These are phyloP conservation scores for Cryptus armator DNA, from an alignment of 2,888 invertebrate genomes.

Conservation along the genomic window DNA sequence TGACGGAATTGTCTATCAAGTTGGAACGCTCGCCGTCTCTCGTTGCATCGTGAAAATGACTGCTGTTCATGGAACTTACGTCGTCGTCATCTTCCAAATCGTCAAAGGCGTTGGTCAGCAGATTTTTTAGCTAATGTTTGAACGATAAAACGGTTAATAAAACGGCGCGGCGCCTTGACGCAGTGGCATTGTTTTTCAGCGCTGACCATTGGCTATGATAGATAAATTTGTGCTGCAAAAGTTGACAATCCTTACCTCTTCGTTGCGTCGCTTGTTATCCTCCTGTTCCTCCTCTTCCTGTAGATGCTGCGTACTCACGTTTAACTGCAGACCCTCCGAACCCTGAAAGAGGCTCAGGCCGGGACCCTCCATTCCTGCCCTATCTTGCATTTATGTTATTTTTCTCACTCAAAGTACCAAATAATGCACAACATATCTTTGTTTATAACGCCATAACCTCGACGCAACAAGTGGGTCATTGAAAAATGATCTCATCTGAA, in stretches of 20 bases:
- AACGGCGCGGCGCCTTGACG: slow-evolving; percentile 16
- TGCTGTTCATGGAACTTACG: slow-evolving; percentile 87
- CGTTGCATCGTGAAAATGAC: slow-evolving; percentile 77
- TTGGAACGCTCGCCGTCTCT: slow-evolving; percentile 73
- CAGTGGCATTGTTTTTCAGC: slow-evolving; percentile 11
- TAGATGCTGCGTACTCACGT: slow-evolving; percentile 88
- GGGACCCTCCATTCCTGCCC: slow-evolving; percentile 85
- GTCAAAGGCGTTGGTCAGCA: slow-evolving; percentile 89
- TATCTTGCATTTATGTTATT: slow-evolving; percentile 68
- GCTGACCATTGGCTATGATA: not conserved
- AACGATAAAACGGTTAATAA: not conserved
- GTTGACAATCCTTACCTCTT: slow-evolving; percentile 86
- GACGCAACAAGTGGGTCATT: slow-evolving; percentile 83
- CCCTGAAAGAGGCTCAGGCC: slow-evolving; percentile 91
- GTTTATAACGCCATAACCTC: slow-evolving; percentile 84
- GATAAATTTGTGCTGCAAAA: not conserved
- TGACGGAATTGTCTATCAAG: slow-evolving; percentile 65
- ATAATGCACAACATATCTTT: slow-evolving; percentile 81
- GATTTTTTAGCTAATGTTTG: slow-evolving; percentile 87
- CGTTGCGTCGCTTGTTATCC: slow-evolving; percentile 89
- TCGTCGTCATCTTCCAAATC: slow-evolving; percentile 90
- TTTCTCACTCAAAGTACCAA: slow-evolving; percentile 74
- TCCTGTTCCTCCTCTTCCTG: slow-evolving; percentile 90
- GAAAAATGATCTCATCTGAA: slow-evolving; percentile 71
- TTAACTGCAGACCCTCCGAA: slow-evolving; percentile 88